Evolutionary conservation across 2,797 vertebrate genomes (phyloP), one percentile per base, ranked within the genome.

Genomic region (Capromys pilorides): DNA sequence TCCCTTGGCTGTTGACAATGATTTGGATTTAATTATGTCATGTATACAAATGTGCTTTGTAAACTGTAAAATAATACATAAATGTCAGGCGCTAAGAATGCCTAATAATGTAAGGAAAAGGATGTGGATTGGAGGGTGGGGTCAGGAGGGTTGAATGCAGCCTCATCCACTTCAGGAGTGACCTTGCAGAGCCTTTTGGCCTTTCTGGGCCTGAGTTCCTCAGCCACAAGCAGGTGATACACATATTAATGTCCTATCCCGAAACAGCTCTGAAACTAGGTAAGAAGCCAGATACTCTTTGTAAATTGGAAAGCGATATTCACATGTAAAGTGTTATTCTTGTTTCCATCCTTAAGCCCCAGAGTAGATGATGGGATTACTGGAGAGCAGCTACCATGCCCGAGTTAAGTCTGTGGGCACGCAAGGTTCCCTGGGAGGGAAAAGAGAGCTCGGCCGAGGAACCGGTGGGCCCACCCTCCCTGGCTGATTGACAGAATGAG

Each of bases 401-500:
- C 33, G 51, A 79, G 26, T 88, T 69, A 92, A 91, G 36, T n/a
- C 81, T 67, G 91, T 49, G 71, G 45, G 36, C 5, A 19, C 94
- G 92, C 88, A 51, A 92, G 73, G 61, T 95, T 97, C 94, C 49
- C 1, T 1, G 59, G 39, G 92, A 83, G 36, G 18, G 45, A 90
- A 2, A 69, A 22, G 54, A 39, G 14, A 24, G 5, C 83, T 57
- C 0, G 33, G 86, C 86, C 95, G 94, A 90, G 95, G 87, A 83
- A 96, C 94, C 90, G 10, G 14, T n/a, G 54, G 96, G 93, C 95
- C 96, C 94, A 39, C 97, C 94, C 64, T 95, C 80, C 95, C 95
- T 80, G 71, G 8, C 8, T 95, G 96, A 98, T 95, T 97, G 98
- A 97, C 97, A 94, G 97, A 97, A 97, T 90, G 96, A 98, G 97